Conservation (phyloP, 2,113 vertebrate genomes). For the Madoqua kirkii region DNA sequence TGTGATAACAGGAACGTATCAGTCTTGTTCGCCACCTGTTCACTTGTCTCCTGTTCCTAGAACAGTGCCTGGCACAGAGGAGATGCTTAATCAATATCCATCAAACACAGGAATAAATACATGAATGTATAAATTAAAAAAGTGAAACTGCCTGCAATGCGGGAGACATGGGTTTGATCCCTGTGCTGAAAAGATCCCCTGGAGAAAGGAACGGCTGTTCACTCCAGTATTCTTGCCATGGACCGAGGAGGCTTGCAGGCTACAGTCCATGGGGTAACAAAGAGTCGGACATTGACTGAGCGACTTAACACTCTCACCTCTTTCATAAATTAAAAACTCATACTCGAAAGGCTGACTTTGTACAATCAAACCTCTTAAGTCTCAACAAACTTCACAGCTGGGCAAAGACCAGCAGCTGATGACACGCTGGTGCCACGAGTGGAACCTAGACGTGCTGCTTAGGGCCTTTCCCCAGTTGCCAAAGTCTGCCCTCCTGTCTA, state of each 20-base stretch:
- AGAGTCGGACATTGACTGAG: background rate
- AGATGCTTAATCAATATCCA: background rate
- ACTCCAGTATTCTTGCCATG: background rate
- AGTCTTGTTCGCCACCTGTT: background rate
- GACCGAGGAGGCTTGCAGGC: background rate
- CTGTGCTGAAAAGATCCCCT: background rate
- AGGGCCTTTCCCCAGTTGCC: background rate
- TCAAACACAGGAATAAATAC: background rate
- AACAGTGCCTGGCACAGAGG: background rate
- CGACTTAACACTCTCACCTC: background rate
- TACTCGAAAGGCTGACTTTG: background rate
- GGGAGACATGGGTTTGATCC: background rate
- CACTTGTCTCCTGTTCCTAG: background rate
- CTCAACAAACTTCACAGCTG: background rate
- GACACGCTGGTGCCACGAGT: background rate
- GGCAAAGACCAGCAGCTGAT: background rate
- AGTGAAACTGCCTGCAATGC: background rate
- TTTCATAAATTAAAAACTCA: background rate
- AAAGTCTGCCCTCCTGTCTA: background rate
- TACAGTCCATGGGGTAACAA: background rate
- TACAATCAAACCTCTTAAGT: background rate
- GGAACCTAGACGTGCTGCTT: background rate
- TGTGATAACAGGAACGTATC: background rate
- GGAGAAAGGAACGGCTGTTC: background rate
- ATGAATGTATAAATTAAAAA: background rate